Evolutionary conservation across 1,140 invertebrate species (phyloP), one percentile per base, ranked within the genome.

Genomic region (Caenorhabditis brenneri): DNA sequence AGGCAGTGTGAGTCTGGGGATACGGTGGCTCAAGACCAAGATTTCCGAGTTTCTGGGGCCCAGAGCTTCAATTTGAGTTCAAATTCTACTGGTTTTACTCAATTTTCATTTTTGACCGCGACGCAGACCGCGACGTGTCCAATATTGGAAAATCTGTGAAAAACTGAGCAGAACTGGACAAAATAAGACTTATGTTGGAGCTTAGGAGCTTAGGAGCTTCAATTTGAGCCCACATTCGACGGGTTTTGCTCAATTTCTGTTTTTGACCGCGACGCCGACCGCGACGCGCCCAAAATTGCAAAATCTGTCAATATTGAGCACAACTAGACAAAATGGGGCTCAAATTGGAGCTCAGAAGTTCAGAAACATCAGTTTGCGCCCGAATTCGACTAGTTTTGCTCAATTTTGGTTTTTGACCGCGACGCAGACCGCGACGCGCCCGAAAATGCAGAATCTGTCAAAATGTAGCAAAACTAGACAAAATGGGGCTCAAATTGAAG

Each of bases 1-100:
- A 10, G 78, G 24, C 83, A 81, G 24, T 80, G 83, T 81, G 31
- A 49, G 78, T 84, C n/a, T n/a, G n/a, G n/a, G n/a, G 33, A 1
- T 51, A 51, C 49, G n/a, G 49, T 51, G n/a, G n/a, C n/a, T 19
- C 0, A n/a, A 51, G n/a, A 51, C 16, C 1, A 42, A n/a, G n/a
- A n/a, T 51, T 51, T 51, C 15, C 49, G 51, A 55, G 22, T 27
- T 55, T 27, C 6, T 15, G 3, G 7, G 12, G 19, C 6, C n/a
- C 15, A 51, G 49, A 29, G 53, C 53, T 55, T 55, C 31, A 74
- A 46, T 24, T 36, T 74, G 33, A 74, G 65, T 24, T 19, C 31
- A 6, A 74, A 9, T 7, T 22, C 24, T 16, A n/a, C 53, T 55
- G 27, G 6, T 0, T 27, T 55, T 15, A 22, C 22, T 27, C 7